A percentile compares a stretch with the other conserved stretches of the same genome.
These are phyloP conservation scores for Chloroclystis v-ata DNA, from an alignment of 2,888 invertebrate species.

Conservation along the genomic window DNA sequence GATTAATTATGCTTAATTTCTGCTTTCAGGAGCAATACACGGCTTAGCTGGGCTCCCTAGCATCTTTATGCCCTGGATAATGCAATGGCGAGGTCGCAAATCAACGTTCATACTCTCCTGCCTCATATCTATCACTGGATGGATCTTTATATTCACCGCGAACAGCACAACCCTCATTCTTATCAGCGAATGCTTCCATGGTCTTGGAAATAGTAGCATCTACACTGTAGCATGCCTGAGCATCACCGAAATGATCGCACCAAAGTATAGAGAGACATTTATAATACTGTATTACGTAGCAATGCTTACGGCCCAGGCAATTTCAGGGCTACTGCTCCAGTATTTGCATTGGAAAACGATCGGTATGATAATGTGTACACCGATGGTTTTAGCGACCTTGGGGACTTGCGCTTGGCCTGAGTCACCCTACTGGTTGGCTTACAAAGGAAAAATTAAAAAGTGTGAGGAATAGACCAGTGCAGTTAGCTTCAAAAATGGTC, in stretches of 20 bases:
- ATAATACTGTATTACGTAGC: slow-evolving; percentile 3
- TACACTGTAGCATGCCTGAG: slow-evolving; percentile 9
- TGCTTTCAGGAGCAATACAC: slow-evolving; percentile 28
- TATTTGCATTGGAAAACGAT: slow-evolving; percentile 21
- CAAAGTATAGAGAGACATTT: slow-evolving; percentile 12
- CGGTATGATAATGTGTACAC: slow-evolving; percentile 13
- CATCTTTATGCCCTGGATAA: slow-evolving; percentile 26
- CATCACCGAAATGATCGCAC: slow-evolving; percentile 22
- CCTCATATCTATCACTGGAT: slow-evolving; percentile 21
- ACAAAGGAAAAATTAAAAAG: too few relatives aligned
- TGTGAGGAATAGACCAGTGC: too few relatives aligned
- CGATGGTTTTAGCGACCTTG: slow-evolving; percentile 9
- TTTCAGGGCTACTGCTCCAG: slow-evolving; percentile 3
- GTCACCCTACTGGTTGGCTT: too few relatives aligned
- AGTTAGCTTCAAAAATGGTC: too few relatives aligned
- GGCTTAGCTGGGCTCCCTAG: slow-evolving; percentile 30
- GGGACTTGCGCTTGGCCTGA: neutral
- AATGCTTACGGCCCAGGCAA: slow-evolving; percentile 13
- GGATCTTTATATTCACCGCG: slow-evolving; percentile 21
- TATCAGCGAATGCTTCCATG: slow-evolving; percentile 26
- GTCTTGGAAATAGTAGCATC: slow-evolving; percentile 14
- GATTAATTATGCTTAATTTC: too few relatives aligned
- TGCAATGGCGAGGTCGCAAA: slow-evolving; percentile 31
- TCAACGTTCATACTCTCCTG: slow-evolving; percentile 26
- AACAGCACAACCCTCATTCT: slow-evolving; percentile 13